Percentiles rank a stretch among this genome's conserved stretches.
Evolutionary conservation across 1,140 invertebrate genomes (phyloP).

Genomic region (Pseudomyrmex cubaensis): DNA sequence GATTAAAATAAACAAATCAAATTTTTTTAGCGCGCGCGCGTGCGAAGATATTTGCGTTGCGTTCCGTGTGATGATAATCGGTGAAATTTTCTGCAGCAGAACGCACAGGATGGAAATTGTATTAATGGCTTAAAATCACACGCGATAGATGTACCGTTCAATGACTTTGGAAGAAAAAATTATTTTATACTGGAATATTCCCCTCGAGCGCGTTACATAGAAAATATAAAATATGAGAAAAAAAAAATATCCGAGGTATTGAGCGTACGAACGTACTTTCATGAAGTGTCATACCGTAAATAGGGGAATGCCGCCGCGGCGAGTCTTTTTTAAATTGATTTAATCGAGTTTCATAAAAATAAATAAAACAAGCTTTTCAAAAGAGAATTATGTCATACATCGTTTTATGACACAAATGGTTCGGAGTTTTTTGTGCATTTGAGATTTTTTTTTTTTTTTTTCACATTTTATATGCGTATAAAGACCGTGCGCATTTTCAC

Average conservation of each 20-base stretch:
- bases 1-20: slow-evolving; percentile 58
- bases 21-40: slow-evolving; percentile 39
- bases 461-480: slow-evolving; percentile 10
- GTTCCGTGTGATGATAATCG: slow-evolving; percentile 12
- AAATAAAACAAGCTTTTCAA: slow-evolving; percentile 47
- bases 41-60: slow-evolving; percentile 26
- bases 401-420: slow-evolving; percentile 3
- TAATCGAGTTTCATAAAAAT: slow-evolving; percentile 43
- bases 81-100: slow-evolving; percentile 29
- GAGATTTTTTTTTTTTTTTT: slow-evolving; percentile 25
- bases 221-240: not conserved
- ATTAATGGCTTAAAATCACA: slow-evolving; percentile 46
- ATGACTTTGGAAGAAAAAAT: not conserved
- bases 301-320: not conserved
- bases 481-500: not conserved
- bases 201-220: not conserved
- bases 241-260: slow-evolving; percentile 25
- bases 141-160: not conserved
- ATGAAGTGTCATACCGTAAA: slow-evolving; percentile 39
- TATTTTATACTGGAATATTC: not conserved
- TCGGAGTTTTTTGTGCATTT: not conserved
- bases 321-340: slow-evolving; percentile 49
- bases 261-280: slow-evolving; percentile 28
- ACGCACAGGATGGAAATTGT: slow-evolving; percentile 15
- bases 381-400: slow-evolving; percentile 31